A percentile compares a stretch with the other conserved stretches of the same genome.
These are phyloP conservation scores for Amblyteles armatorius DNA, from an alignment of 2,888 invertebrate genomes.

Conservation along the genomic window DNA sequence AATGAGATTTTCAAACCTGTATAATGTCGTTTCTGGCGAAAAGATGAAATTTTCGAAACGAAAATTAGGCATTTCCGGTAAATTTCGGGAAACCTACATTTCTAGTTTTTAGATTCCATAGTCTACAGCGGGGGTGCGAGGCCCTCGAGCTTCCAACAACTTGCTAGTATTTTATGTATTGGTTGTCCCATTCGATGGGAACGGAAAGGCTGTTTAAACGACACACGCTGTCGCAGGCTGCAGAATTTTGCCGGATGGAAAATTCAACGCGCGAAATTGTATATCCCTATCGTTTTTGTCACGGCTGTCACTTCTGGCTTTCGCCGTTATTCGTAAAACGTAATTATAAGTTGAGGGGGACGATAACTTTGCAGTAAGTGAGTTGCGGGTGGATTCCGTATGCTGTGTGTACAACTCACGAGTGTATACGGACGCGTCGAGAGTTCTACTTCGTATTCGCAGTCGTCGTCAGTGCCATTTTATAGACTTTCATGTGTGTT, in stretches of 20 bases:
- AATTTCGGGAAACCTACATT: not conserved
- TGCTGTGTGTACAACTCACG: not conserved
- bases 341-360: constrained; percentile 51
- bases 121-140: not conserved
- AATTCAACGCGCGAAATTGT: not conserved
- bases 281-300: not conserved
- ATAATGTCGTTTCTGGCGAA: too few species aligned
- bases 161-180: not conserved
- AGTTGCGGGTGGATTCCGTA: constrained; percentile 13
- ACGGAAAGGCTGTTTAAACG: not conserved
- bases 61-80: not conserved
- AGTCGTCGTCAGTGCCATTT: not conserved
- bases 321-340: constrained; percentile 48
- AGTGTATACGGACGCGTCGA: not conserved
- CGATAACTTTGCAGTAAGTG: constrained; percentile 33
- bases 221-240: not conserved
- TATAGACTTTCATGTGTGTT: not conserved
- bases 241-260: not conserved
- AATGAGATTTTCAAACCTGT: too few species aligned
- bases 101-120: not conserved
- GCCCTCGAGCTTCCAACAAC: too few species aligned
- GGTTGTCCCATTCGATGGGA: not conserved
- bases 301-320: not conserved
- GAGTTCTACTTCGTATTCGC: not conserved
- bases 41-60: too few species aligned